phyloP scores from a whole-genome alignment of 2,797 vertebrate species.

The Lerista edwardsae region DNA sequence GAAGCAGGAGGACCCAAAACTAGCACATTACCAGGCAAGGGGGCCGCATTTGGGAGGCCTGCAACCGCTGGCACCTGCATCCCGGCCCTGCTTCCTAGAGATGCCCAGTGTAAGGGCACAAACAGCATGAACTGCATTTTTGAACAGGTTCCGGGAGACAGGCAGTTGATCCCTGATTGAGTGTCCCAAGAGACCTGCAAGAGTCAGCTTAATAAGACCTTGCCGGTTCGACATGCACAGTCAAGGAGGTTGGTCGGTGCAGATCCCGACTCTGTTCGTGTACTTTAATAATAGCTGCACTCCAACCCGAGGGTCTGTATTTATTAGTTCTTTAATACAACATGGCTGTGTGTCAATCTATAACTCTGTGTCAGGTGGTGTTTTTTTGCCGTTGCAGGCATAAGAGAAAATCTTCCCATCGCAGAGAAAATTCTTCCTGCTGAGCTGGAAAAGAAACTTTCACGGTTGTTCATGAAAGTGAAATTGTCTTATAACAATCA shows the following conservation, averaged over 20 bases:
- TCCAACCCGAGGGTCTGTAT: constrained; percentile 23
- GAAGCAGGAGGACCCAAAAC: no score
- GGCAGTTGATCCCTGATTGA: neutral
- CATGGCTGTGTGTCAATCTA: neutral
- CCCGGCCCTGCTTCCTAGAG: no score
- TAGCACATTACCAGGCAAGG: no score
- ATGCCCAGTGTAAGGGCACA: no score
- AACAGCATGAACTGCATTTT: neutral
- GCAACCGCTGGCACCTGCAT: no score
- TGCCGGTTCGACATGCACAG: neutral
- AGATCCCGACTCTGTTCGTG: neutral
- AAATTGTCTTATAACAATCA: no score
- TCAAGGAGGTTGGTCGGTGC: neutral
- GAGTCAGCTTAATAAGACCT: neutral
- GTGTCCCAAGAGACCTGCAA: neutral
- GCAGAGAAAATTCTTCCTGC: neutral
- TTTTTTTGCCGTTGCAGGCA: neutral
- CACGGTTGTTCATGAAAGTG: no score
- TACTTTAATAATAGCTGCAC: constrained; percentile 23
- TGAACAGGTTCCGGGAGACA: neutral
- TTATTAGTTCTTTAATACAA: constrained; percentile 35
- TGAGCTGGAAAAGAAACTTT: neutral
- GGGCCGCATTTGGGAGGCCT: no score
- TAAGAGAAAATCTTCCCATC: rapidly evolving
- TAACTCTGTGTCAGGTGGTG: neutral